Evolutionary conservation across 2,888 invertebrate genomes (phyloP).

Genomic region (Allygus modestus): DNA sequence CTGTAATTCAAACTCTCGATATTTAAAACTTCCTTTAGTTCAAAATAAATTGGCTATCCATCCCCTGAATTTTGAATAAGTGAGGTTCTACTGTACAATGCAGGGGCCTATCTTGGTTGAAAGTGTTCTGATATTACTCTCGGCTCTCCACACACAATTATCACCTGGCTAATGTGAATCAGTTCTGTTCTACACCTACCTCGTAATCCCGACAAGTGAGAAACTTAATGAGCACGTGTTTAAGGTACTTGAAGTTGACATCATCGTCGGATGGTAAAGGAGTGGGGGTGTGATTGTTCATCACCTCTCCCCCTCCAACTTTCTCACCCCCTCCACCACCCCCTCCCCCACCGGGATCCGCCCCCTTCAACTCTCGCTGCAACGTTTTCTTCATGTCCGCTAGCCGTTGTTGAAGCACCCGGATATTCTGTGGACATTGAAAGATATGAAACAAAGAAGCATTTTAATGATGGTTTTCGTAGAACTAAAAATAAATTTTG

Average conservation of each 20-base stretch:
- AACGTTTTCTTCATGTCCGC: slow-evolving; percentile 94
- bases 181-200: no score
- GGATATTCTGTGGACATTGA: slow-evolving; percentile 83
- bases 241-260: slow-evolving; percentile 91
- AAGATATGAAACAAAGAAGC: not conserved
- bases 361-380: slow-evolving; percentile 87
- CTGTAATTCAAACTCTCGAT: no score
- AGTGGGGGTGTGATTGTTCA: slow-evolving; percentile 40
- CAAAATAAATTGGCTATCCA: no score
- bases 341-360: slow-evolving; percentile 73
- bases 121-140: no score
- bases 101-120: no score
- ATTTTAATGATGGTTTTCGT: no score
- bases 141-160: no score
- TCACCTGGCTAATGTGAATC: no score
- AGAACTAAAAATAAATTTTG: no score
- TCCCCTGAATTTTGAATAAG: no score
- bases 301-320: slow-evolving; percentile 59
- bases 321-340: slow-evolving; percentile 7
- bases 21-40: no score
- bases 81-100: no score
- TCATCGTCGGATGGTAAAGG: slow-evolving; percentile 75
- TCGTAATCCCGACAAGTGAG: slow-evolving; percentile 90
- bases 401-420: slow-evolving; percentile 91
- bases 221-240: slow-evolving; percentile 95